These are phyloP conservation scores for Brienomyrus longianalis DNA, from an alignment of 2,113 vertebrate genomes.

Conservation along the genomic window DNA sequence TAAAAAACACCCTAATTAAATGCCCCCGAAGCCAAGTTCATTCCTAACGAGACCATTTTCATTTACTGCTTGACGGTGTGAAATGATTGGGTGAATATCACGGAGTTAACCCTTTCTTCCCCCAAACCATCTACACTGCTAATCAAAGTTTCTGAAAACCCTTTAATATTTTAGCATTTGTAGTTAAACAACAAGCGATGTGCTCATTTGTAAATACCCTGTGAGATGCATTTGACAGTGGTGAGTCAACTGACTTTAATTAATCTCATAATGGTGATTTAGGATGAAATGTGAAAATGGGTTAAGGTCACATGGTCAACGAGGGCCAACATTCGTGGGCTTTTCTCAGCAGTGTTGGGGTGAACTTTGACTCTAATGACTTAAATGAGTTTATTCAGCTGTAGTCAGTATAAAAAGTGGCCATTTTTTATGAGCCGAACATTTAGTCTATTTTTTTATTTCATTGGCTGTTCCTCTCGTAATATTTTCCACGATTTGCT, in stretches of 20 bases:
- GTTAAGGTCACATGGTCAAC: not conserved
- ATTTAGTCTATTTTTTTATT: not conserved
- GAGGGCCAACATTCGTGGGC: not conserved
- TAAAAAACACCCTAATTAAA: not conserved
- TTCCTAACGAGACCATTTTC: not conserved
- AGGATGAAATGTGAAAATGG: not conserved
- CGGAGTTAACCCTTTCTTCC: not conserved
- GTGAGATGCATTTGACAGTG: not conserved
- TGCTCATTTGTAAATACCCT: not conserved
- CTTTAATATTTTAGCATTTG: not conserved
- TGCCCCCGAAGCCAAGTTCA: not conserved
- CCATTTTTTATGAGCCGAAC: not conserved
- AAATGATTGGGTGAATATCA: not conserved
- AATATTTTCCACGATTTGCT: not conserved
- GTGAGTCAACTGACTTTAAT: not conserved
- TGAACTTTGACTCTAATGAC: not conserved
- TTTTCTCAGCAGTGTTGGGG: not conserved
- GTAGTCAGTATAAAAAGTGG: not conserved
- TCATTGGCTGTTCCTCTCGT: not conserved
- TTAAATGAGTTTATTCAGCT: not conserved
- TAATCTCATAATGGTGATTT: not conserved
- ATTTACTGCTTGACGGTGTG: conserved; percentile 1
- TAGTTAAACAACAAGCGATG: not conserved
- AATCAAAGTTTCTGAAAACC: not conserved
- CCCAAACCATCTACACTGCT: not conserved